Base-by-base conservation (phyloP, 2,797 vertebrate species). In the Chelmon rostratus region DNA sequence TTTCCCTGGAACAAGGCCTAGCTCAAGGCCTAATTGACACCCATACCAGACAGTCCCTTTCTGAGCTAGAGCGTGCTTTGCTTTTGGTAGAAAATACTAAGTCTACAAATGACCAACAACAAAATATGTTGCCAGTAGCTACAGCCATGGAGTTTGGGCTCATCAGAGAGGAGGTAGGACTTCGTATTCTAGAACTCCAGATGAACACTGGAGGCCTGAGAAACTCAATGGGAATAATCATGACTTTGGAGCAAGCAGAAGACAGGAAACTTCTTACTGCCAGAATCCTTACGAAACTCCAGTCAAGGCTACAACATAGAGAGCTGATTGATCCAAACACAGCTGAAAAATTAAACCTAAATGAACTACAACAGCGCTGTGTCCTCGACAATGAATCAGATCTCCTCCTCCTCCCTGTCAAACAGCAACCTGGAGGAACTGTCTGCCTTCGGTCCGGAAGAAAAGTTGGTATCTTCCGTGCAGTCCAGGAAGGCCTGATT, bases 271-370 rank as follows among this genome's bases (percentile, higher is more conserved):
- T 97, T 23, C 84, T 98, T 64, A 88, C 92, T 38, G 76, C 88
- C 0, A 82, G 89, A 64, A 86, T 94, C 35, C 59, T 93, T 81
- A 84, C 89, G 73, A 96, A 95, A 31, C 93, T 99, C 40, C 80
- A 95, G 13, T 92, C 94, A 35, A 89, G 93, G 78, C 92, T 93
- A 21, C 89, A 90, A 40, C 86, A 68, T 6, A 94, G 90, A 85
- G 94, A 97, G 71, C 92, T 99, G 83, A 96, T 99, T 28, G 98
- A 99, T 91, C 98, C 98, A 68, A 98, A 96, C 91, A 98, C 97
- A 5, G 97, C 97, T 12, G 97, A 98, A 89, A 97, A 96, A 76
- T 77, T 97, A 16, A 89, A 78, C 56, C 92, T 99, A 0, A 6
- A 82, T 0, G 96, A 98, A 82, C 95, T 99, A n/a, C 90, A 94